phyloP scores from a whole-genome alignment of 2,888 invertebrate genomes.

The Pammene aurita region DNA sequence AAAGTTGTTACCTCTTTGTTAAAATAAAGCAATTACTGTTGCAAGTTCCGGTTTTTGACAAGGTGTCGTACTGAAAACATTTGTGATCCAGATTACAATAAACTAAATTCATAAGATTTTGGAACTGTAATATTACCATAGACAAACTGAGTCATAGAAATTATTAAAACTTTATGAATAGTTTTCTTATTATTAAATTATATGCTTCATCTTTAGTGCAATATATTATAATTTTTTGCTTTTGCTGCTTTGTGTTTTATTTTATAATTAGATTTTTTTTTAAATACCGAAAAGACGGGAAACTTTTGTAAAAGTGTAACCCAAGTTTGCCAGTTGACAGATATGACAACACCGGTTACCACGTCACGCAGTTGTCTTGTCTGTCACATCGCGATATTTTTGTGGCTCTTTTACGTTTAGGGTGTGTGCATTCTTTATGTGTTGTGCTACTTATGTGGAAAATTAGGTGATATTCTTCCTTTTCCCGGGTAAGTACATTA shows the following conservation, averaged over 20 bases:
- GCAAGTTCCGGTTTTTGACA: too few species aligned
- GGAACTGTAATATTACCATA: not conserved
- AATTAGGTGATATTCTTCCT: constrained; percentile 81
- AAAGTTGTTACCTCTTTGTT: too few species aligned
- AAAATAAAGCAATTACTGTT: too few species aligned
- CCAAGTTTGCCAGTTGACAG: constrained; percentile 30
- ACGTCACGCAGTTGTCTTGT: constrained; percentile 81
- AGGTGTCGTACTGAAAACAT: too few species aligned
- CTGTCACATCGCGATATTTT: constrained; percentile 77
- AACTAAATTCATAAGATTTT: not conserved
- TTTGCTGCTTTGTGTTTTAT: not conserved
- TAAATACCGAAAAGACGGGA: not conserved
- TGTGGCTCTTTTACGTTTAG: constrained; percentile 80
- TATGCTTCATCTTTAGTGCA: too few species aligned
- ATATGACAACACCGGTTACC: constrained; percentile 72
- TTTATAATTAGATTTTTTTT: not conserved
- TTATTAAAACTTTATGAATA: too few species aligned
- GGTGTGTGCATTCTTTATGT: constrained; percentile 83
- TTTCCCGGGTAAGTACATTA: constrained; percentile 72
- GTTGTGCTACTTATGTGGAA: constrained; percentile 84
- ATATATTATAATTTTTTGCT: too few species aligned
- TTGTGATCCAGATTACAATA: too few species aligned
- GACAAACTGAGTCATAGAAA: not conserved
- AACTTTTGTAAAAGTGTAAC: constrained; percentile 20
- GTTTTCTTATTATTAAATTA: too few species aligned